Evolutionary conservation across 2,113 vertebrate species (phyloP).

Genomic region (Diphyllodes magnificus): DNA sequence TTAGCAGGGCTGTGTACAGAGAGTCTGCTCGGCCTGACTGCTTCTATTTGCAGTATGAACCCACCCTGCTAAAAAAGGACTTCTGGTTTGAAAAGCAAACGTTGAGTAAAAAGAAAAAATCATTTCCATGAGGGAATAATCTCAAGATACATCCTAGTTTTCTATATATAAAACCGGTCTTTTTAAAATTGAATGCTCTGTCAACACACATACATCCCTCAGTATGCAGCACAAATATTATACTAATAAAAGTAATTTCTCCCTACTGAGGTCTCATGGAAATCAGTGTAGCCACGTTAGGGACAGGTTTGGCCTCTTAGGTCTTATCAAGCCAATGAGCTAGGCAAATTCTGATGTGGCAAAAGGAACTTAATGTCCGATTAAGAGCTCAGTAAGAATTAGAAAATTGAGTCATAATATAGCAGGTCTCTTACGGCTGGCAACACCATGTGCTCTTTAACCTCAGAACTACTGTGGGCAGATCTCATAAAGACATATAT

Average conservation of each 20-base stretch:
- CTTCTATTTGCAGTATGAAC: background rate
- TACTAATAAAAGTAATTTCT: background rate
- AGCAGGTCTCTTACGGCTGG: background rate
- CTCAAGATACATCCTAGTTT: background rate
- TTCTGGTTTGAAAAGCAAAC: background rate
- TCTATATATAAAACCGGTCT: background rate
- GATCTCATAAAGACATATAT: background rate
- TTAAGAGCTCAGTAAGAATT: constrained; percentile 3
- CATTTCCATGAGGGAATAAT: background rate
- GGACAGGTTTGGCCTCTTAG: background rate
- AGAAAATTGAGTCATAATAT: background rate
- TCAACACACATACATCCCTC: background rate
- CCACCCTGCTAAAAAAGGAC: background rate
- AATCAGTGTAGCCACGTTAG: background rate
- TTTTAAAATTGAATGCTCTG: background rate
- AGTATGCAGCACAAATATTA: background rate
- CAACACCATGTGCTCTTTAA: constrained; percentile 4
- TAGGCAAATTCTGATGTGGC: background rate
- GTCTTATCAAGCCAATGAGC: constrained; percentile 10
- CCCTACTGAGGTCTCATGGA: background rate
- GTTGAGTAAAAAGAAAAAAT: background rate
- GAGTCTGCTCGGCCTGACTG: background rate
- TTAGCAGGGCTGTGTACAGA: background rate
- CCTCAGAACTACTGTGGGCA: background rate
- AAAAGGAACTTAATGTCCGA: background rate